These are phyloP conservation scores for Apamea epomidion DNA, from an alignment of 2,888 invertebrate species.

Conservation along the genomic window DNA sequence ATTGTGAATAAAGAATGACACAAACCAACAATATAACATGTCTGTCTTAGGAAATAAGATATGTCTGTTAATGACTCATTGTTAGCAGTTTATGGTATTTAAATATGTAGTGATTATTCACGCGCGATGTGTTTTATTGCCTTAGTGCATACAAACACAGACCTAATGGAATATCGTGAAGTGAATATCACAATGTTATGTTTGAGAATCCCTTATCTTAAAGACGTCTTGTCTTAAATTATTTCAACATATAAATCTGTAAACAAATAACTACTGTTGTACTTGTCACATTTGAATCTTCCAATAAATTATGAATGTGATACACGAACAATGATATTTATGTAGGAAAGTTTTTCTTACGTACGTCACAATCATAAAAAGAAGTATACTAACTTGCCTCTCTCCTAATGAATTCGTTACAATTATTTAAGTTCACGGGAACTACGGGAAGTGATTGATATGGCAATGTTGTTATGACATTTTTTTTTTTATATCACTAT, in stretches of 20 bases:
- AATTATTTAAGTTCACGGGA: conserved; percentile 2
- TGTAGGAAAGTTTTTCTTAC: conserved; percentile 36
- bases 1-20: background rate
- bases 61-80: conserved; percentile 27
- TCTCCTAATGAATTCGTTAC: background rate
- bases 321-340: background rate
- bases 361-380: conserved; percentile 12
- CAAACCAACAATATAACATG: background rate
- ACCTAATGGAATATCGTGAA: conserved; percentile 13
- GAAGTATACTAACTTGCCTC: background rate
- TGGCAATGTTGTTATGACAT: conserved; percentile 51
- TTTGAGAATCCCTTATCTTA: conserved; percentile 41
- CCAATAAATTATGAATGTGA: conserved; percentile 31
- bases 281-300: conserved; percentile 20
- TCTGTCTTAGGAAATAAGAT: conserved; percentile 25
- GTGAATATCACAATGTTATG: conserved; percentile 28
- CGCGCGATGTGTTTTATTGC: conserved; percentile 22
- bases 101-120: conserved; percentile 25
- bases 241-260: conserved; percentile 40
- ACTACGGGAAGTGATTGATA: conserved; percentile 25
- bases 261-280: conserved; percentile 27
- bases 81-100: conserved; percentile 1
- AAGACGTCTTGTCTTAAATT: conserved; percentile 25
- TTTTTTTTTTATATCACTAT: conserved; percentile 43
- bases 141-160: conserved; percentile 5